Evolutionary conservation across 1,140 invertebrate species (phyloP).

Genomic region (Muscidifurax raptorellus): DNA sequence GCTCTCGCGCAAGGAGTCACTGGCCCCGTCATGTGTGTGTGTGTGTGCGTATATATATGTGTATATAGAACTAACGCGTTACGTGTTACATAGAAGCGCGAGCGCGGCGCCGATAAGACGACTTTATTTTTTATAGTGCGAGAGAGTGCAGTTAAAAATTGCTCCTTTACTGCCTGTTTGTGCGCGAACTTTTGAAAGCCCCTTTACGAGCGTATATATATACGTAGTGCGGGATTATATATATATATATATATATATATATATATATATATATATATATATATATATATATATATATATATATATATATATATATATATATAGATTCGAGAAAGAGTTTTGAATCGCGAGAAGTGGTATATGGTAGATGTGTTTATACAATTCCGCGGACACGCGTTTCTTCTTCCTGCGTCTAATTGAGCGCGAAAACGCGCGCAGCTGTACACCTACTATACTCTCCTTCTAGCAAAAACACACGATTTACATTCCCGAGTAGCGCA

Average conservation of each 20-base stretch:
- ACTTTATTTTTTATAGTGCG: background rate
- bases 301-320: background rate
- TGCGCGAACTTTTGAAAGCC: background rate
- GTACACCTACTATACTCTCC: background rate
- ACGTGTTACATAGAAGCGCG: background rate
- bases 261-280: no score
- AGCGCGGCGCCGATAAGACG: slow-evolving; percentile 13
- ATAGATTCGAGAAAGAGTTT: no score
- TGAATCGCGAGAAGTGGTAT: no score
- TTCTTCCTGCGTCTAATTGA: slow-evolving; percentile 32
- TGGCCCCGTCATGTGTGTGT: background rate
- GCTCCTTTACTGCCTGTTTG: background rate
- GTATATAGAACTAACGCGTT: background rate
- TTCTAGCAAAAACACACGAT: slow-evolving; percentile 37
- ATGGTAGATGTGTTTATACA: background rate
- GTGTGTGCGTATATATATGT: background rate
- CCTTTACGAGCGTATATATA: background rate
- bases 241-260: no score
- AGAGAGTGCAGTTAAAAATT: slow-evolving; percentile 8
- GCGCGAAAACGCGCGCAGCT: background rate
- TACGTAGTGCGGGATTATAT: background rate
- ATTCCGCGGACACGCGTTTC: background rate
- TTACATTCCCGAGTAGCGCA: slow-evolving; percentile 31
- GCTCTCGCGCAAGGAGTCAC: background rate
- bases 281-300: background rate